Percentiles rank a stretch among this genome's conserved stretches.
Conservation (phyloP, 2,797 vertebrate genomes). For the Yasuhikotakia modesta region DNA sequence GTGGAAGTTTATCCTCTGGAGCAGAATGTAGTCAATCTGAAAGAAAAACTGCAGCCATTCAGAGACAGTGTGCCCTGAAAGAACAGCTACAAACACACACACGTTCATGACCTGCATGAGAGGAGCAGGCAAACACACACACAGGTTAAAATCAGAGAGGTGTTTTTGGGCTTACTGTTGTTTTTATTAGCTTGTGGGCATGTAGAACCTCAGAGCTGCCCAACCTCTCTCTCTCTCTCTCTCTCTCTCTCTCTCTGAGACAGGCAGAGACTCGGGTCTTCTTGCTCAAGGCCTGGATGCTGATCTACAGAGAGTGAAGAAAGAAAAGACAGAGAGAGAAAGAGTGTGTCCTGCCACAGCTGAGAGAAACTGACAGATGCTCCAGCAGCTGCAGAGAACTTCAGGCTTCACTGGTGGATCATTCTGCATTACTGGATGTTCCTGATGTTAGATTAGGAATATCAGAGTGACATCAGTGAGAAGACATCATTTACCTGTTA, state of each 20-base stretch:
- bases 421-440: too few relatives aligned
- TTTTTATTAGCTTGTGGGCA: constrained; percentile 5
- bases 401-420: too few relatives aligned
- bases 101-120: constrained; percentile 15
- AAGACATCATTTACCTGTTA: neutral
- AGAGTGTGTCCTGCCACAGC: constrained; percentile 56
- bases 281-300: constrained; percentile 56
- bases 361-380: constrained; percentile 63
- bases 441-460: neutral
- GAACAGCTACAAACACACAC: constrained; percentile 65
- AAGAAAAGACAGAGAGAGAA: constrained; percentile 61
- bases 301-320: constrained; percentile 61
- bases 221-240: neutral
- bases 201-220: neutral
- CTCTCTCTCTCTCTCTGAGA: constrained; percentile 57
- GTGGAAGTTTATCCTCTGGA: constrained; percentile 63
- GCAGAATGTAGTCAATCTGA: constrained; percentile 64
- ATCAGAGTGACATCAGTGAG: constrained; percentile 38
- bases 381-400: constrained; percentile 60
- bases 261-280: constrained; percentile 64
- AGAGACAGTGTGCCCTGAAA: constrained; percentile 64
- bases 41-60: constrained; percentile 68
- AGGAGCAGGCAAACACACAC: constrained; percentile 7
- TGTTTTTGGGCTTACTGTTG: constrained; percentile 4
- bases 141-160: neutral